These are phyloP conservation scores for Deroptyus accipitrinus DNA, from an alignment of 2,113 vertebrate species.

Conservation along the genomic window DNA sequence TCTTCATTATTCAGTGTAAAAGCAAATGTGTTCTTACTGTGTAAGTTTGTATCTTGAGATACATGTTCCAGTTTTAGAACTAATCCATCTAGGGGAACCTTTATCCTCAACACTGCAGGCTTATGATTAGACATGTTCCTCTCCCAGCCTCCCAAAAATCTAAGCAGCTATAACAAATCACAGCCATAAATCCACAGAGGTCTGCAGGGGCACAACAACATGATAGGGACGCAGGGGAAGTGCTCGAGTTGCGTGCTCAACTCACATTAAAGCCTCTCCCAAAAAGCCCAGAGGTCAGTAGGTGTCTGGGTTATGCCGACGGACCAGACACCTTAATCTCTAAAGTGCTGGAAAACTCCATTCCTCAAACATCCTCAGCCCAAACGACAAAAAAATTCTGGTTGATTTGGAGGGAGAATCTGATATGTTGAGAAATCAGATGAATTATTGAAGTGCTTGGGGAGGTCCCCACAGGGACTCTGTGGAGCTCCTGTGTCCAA, in stretches of 20 bases:
- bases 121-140: neutral
- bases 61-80: neutral
- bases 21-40: neutral
- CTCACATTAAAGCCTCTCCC: neutral
- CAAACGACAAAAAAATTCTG: neutral
- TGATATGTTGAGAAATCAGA: neutral
- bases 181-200: neutral
- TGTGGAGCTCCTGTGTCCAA: neutral
- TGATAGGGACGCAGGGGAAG: neutral
- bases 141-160: neutral
- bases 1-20: neutral
- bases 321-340: neutral
- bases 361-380: neutral
- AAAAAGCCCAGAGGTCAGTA: neutral
- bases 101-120: neutral
- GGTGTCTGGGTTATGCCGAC: neutral
- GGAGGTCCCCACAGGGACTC: neutral
- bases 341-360: neutral
- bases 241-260: accelerated
- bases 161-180: neutral
- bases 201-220: neutral
- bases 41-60: neutral
- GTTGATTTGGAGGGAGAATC: neutral
- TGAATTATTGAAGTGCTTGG: neutral
- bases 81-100: neutral